Percentiles rank a stretch among this genome's conserved stretches.
phyloP scores from a whole-genome alignment of 2,113 vertebrate genomes.

The Candoia aspera region DNA sequence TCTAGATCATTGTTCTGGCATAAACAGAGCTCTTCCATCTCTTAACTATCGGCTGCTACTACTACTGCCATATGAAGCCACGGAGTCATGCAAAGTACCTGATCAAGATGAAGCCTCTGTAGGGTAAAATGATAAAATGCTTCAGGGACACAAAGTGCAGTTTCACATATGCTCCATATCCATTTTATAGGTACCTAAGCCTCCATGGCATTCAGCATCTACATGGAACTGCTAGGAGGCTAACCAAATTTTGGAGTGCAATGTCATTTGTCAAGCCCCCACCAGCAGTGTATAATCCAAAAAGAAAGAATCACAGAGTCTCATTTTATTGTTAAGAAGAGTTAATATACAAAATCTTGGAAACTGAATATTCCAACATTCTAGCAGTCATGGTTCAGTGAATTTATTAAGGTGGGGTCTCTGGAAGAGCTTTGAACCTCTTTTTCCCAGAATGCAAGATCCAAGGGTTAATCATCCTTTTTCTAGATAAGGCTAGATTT shows the following conservation, averaged over 20 bases:
- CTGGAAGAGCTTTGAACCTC: not conserved
- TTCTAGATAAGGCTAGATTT: not conserved
- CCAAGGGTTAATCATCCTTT: not conserved
- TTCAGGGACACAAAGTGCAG: not conserved
- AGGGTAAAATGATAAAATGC: not conserved
- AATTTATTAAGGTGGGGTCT: not conserved
- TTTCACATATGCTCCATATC: not conserved
- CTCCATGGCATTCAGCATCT: not conserved
- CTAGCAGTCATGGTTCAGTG: not conserved
- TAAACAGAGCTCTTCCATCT: not conserved
- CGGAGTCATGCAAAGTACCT: not conserved
- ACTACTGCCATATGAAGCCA: not conserved
- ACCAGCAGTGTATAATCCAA: no score
- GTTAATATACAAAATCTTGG: not conserved
- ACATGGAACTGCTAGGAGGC: not conserved
- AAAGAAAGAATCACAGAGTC: not conserved
- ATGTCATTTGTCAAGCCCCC: not conserved
- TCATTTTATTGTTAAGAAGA: not conserved
- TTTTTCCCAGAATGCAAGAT: not conserved
- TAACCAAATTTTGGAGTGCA: not conserved
- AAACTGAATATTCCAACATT: not conserved
- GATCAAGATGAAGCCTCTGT: not conserved
- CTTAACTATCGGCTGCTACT: not conserved
- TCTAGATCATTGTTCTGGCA: not conserved
- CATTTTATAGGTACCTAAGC: not conserved